Conservation (phyloP, 2,113 vertebrate genomes). For the Labrus mixtus region DNA sequence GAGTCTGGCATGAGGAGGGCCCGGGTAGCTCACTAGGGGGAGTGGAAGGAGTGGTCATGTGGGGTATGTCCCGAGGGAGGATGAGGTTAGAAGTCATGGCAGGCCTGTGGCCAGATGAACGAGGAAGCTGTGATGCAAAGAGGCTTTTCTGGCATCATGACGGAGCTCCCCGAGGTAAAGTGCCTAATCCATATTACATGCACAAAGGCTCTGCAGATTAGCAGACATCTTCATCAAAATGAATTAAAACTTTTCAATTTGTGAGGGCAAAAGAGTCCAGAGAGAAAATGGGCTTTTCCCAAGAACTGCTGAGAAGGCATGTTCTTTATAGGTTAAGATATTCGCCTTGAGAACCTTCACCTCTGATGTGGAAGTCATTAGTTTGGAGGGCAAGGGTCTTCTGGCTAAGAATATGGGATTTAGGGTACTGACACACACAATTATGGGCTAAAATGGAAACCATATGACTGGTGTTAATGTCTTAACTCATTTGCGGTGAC, state of each 20-base stretch:
- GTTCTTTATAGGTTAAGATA: slow-evolving; percentile 75
- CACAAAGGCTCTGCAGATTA: slow-evolving; percentile 79
- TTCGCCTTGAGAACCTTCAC: slow-evolving; percentile 71
- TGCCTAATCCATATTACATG: slow-evolving; percentile 83
- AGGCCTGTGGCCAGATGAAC: slow-evolving; percentile 80
- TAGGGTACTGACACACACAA: slow-evolving; percentile 58
- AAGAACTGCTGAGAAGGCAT: slow-evolving; percentile 65
- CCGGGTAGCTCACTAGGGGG: slow-evolving; percentile 59
- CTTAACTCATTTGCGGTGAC: slow-evolving; percentile 66
- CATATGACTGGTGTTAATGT: slow-evolving; percentile 78
- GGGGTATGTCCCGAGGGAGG: slow-evolving; percentile 67
- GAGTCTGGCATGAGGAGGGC: slow-evolving; percentile 58
- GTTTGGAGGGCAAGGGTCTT: slow-evolving; percentile 68
- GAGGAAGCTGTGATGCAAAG: slow-evolving; percentile 69
- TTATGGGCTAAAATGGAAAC: slow-evolving; percentile 74
- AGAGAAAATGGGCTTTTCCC: slow-evolving; percentile 62
- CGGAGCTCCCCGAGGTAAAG: slow-evolving; percentile 77
- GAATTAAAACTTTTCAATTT: slow-evolving; percentile 74
- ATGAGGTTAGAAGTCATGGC: slow-evolving; percentile 75
- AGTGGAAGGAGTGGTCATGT: slow-evolving; percentile 57
- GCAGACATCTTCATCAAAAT: slow-evolving; percentile 77
- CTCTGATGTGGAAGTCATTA: slow-evolving; percentile 77
- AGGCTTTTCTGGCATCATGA: slow-evolving; percentile 79
- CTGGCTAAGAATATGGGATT: slow-evolving; percentile 70
- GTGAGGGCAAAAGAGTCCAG: slow-evolving; percentile 24